phyloP scores from a whole-genome alignment of 2,113 vertebrate genomes.

The Rhinolophus sinicus region DNA sequence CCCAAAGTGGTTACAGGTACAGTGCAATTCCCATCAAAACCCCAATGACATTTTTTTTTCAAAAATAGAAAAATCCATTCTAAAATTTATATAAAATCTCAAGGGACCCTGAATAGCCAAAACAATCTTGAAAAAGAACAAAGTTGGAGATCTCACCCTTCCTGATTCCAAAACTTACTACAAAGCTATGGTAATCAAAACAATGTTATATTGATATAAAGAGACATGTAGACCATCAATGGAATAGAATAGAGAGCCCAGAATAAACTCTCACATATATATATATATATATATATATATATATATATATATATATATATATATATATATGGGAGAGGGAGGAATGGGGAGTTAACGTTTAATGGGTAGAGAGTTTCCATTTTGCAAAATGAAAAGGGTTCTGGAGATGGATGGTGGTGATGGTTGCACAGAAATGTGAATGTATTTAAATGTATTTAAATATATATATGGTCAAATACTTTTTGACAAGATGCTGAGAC shows the following conservation, averaged over 20 bases:
- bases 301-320: no score
- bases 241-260: background rate
- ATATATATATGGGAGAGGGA: no score
- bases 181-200: background rate
- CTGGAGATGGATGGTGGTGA: no score
- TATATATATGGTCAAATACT: background rate
- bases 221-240: background rate
- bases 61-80: background rate
- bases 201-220: background rate
- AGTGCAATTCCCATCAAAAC: background rate
- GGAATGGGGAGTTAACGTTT: no score
- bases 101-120: background rate
- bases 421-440: no score
- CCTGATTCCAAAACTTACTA: background rate
- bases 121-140: background rate
- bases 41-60: background rate
- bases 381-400: no score
- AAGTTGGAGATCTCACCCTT: background rate
- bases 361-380: no score
- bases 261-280: background rate
- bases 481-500: background rate
- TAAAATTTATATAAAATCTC: constrained; percentile 7
- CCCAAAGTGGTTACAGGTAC: background rate
- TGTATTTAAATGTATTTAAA: no score
- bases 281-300: no score